Base-by-base conservation (phyloP, 2,797 vertebrate genomes). In the Aplochiton taeniatus region DNA sequence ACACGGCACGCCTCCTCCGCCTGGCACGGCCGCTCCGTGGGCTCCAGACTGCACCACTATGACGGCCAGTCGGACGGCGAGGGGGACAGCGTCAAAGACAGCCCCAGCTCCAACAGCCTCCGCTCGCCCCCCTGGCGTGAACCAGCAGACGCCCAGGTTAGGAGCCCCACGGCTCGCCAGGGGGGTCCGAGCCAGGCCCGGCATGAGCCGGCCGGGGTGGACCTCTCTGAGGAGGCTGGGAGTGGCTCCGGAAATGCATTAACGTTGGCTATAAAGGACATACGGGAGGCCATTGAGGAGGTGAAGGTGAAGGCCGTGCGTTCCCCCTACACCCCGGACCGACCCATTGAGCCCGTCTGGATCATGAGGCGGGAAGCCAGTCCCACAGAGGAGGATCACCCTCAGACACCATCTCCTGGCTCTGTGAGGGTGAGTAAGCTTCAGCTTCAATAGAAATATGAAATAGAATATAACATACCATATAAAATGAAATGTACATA, bases 241-340 rank as follows among this genome's bases (percentile, higher is more conserved):
- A 94, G 91, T 62, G 90, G 90, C 63, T 92, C 94, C 8, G 93
- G 95, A 61, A 95, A 98, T 47, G 94, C 94, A 49, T 96, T 98
- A 77, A 96, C 93, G n/a, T 69, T 98, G 86, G 97, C 96, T 12
- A 98, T 99, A 73, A 97, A 93, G 76, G 95, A 98, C 89, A 99
- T 99, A 79, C 96, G 93, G 73, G 96, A 98, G 68, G 97, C 97
- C 17, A 98, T 99, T 10, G 97, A 98, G 83, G 96, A 98, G 83
- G 96, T 98, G 80, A 99, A 98, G 90, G 98, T 94, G 0, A 95
- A 95, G 88, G 92, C 95, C 8, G 86, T 99, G 49, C 95, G 95
- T 71, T 98, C 97, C n/a, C 97, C 96, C 8, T 99, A 98, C 70
- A 98, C 94, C 0, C 95, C 96, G 0, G 96, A 98, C 81, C 94